Base-by-base conservation (phyloP, 2,797 vertebrate genomes). In the Tachyglossus aculeatus region DNA sequence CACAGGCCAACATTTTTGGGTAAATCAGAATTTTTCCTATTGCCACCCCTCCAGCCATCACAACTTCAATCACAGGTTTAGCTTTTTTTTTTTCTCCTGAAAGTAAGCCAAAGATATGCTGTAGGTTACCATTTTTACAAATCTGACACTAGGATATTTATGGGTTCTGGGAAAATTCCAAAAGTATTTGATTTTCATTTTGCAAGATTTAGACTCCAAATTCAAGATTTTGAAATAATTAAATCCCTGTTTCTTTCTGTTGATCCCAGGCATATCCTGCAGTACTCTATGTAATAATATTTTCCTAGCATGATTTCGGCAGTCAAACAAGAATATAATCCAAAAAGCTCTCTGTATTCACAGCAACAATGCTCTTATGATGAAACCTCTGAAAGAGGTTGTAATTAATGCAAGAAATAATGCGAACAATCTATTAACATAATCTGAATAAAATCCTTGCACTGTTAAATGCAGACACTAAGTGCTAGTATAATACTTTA, bases 361-460 rank as follows among this genome's bases (percentile, higher is more conserved):
- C 58, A 75, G 59, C 65, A 74, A 85, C 82, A 88, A 83, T 86
- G 84, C 71, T 86, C 68, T 87, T 78, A 74, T 9, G 40, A 87
- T 70, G 86, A 81, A 71, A 82, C 71, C 75, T 72, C 53, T 80
- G 67, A 65, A 80, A 86, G 87, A 91, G 66, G 72, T 90, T 89
- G 82, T 85, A 91, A 92, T 92, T 91, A 90, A 91, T 89, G 80
- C 84, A 89, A 86, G 90, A 89, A 86, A 84, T 85, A 86, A 90
- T 80, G 85, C 18, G 22, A 83, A 87, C 84, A 88, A 91, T 92
- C 90, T 91, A 91, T 90, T 92, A 91, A 85, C 91, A 91, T 91
- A 93, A 93, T 92, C 90, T 91, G 90, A 89, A 90, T 86, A 85
- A 92, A 92, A 90, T 87, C 86, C 88, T 90, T 85, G 64, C 56